Percentiles rank a stretch among this genome's conserved stretches.
phyloP scores from a whole-genome alignment of 2,888 invertebrate genomes.

The Laothoe populi region DNA sequence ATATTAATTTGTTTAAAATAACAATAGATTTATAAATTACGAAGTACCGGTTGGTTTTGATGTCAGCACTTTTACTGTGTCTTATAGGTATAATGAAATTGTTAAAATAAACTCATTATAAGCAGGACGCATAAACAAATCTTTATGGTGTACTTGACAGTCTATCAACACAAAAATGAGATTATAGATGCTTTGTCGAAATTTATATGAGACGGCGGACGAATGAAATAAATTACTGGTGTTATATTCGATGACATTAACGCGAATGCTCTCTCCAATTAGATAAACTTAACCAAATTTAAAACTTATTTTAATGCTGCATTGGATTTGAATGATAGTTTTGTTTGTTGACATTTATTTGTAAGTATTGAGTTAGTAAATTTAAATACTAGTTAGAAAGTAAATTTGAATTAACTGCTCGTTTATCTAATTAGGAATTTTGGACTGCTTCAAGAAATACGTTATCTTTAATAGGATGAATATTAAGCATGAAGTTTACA shows the following conservation, averaged over 20 bases:
- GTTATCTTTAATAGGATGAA: no score
- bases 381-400: neutral
- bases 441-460: no score
- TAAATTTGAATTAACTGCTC: no score
- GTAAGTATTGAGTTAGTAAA: neutral
- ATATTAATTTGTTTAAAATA: slow-evolving; percentile 1
- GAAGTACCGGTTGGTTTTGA: neutral
- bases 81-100: slow-evolving; percentile 50
- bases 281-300: neutral
- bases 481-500: no score
- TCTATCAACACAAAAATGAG: slow-evolving; percentile 42
- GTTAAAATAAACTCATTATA: slow-evolving; percentile 55
- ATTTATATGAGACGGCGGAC: neutral
- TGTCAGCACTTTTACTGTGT: neutral
- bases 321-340: neutral
- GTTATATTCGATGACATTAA: slow-evolving; percentile 6
- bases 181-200: slow-evolving; percentile 30
- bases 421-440: no score
- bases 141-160: slow-evolving; percentile 57
- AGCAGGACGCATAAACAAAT: slow-evolving; percentile 64
- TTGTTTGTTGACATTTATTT: neutral
- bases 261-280: slow-evolving; percentile 14
- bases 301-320: neutral
- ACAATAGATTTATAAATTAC: neutral
- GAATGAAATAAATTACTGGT: neutral